Evolutionary conservation across 2,888 invertebrate species (phyloP).

Genomic region (Notodonta ziczac): DNA sequence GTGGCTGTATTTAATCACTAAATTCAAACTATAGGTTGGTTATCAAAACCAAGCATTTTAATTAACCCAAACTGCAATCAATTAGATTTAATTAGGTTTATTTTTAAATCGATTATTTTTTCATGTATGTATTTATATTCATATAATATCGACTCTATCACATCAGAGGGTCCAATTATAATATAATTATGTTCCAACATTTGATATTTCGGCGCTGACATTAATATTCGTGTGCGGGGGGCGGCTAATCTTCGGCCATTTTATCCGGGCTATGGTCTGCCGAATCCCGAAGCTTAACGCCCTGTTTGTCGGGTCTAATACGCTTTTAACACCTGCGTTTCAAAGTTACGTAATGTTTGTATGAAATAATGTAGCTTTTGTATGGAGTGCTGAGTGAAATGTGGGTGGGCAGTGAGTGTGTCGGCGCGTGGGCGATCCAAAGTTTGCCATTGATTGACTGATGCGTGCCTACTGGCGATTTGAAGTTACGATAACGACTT

Average conservation of each 20-base stretch:
- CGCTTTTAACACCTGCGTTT: constrained; percentile 80
- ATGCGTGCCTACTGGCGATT: constrained; percentile 14
- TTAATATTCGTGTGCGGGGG: constrained; percentile 63
- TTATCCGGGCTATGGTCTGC: constrained; percentile 67
- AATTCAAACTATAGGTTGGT: constrained; percentile 28
- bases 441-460: constrained; percentile 48
- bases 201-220: constrained; percentile 65
- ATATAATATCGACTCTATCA: constrained; percentile 10
- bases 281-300: constrained; percentile 77
- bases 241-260: constrained; percentile 78
- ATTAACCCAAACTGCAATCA: constrained; percentile 34
- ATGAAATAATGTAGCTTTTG: constrained; percentile 66
- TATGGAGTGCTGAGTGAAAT: constrained; percentile 60
- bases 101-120: background rate
- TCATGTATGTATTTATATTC: background rate
- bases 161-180: constrained; percentile 42
- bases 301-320: constrained; percentile 79
- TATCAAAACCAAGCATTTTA: constrained; percentile 33
- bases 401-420: constrained; percentile 37
- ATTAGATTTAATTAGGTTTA: constrained; percentile 7
- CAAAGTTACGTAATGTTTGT: constrained; percentile 64
- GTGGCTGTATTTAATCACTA: constrained; percentile 16
- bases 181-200: constrained; percentile 52
- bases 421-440: constrained; percentile 37
- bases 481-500: background rate